phyloP scores from a whole-genome alignment of 2,797 vertebrate genomes.

The Myotis vivesi region DNA sequence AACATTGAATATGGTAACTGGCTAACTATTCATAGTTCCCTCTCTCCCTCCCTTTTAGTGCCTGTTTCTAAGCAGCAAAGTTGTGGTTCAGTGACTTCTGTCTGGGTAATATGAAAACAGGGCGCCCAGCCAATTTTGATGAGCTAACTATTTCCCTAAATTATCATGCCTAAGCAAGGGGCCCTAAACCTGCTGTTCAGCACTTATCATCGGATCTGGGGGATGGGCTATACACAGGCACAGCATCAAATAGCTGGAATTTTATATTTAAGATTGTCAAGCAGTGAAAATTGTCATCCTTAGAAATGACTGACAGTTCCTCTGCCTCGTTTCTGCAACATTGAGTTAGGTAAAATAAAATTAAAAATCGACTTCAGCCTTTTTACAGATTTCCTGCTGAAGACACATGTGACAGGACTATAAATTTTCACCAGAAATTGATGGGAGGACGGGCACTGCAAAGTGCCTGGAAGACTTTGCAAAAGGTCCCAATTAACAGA shows the following conservation, averaged over 20 bases:
- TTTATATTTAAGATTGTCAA: constrained; percentile 65
- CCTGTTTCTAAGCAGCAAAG: constrained; percentile 71
- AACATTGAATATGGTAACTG: constrained; percentile 31
- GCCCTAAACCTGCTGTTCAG: constrained; percentile 38
- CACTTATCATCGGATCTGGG: background rate
- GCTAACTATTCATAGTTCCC: constrained; percentile 46
- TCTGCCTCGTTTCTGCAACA: constrained; percentile 51
- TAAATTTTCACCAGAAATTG: constrained; percentile 63
- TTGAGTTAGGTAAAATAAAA: background rate
- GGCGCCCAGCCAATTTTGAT: constrained; percentile 61
- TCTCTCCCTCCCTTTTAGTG: background rate
- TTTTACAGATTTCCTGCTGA: constrained; percentile 52
- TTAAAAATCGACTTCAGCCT: constrained; percentile 35
- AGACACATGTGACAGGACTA: constrained; percentile 47
- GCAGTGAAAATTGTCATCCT: constrained; percentile 61
- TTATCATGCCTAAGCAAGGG: constrained; percentile 69
- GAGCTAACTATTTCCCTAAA: constrained; percentile 75
- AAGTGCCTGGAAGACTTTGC: constrained; percentile 60
- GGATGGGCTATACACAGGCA: background rate
- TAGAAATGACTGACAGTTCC: constrained; percentile 72
- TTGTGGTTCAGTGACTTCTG: constrained; percentile 74
- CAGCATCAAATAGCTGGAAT: constrained; percentile 57
- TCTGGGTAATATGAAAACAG: constrained; percentile 71
- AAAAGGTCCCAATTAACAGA: constrained; percentile 68
- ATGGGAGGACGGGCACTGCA: constrained; percentile 30